Evolutionary conservation across 1,140 invertebrate species (phyloP), one percentile per base, ranked within the genome.

Genomic region (Hypsibius dujardini): DNA sequence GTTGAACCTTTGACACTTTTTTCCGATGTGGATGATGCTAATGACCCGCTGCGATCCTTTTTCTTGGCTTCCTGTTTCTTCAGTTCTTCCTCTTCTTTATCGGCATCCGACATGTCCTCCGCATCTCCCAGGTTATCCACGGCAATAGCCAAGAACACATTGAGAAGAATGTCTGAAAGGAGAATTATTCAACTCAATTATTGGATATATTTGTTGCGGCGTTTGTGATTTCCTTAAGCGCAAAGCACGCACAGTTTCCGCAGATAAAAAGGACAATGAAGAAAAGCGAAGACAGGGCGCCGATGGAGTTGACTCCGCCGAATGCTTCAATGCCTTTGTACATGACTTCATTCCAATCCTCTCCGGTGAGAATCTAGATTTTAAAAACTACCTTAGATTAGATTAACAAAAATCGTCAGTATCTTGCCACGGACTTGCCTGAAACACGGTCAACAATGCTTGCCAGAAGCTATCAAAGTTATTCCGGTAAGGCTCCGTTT

Each of bases 91-190:
- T 85, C 84, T 81, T 95, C 89, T 80, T 96, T 92, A 81, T 95
- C 91, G 72, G 92, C 90, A 47, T 88, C 88, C 7, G 89, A 92
- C 56, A 95, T 81, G 47, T 90, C 94, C 81, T 98, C 94, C 42
- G 95, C 94, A 82, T 98, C 95, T 47, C 95, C 95, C 77, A 99
- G 86, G 83, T 98, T 99, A 79, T 99, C 95, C 2, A 99, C 95
- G 77, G 95, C 95, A 82, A 98, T 98, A 82, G 95, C 95, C 92
- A 99, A 97, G 90, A 99, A 99, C 76, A 99, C 95, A 79, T 99
- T 99, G 77, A 99, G 82, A 72, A 98, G 84, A 76, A 96, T 96
- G 83, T 95, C 90, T 93, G 78, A 70, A 71, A 74, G 73, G 46
- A 60, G 12, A 2, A 74, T 75, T 70, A n/a, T 71, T 7, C 28